These are phyloP conservation scores for Zapus hudsonius DNA, from an alignment of 2,113 vertebrate genomes.

Conservation along the genomic window DNA sequence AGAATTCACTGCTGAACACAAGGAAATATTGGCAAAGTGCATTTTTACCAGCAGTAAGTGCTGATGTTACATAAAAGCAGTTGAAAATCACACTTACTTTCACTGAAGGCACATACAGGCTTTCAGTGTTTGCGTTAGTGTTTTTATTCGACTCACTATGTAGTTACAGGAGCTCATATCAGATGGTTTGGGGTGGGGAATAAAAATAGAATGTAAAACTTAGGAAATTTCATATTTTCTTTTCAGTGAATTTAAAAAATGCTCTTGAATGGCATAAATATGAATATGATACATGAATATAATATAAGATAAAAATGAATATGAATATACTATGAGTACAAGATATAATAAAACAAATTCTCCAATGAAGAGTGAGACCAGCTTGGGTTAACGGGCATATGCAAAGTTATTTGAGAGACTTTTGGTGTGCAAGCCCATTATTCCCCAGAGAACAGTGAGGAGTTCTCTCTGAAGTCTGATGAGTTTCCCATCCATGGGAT, in stretches of 20 bases:
- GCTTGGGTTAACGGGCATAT: too few relatives aligned
- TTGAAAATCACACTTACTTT: neutral
- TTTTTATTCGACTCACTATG: neutral
- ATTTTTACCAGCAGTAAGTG: constrained; percentile 2
- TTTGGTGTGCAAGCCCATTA: too few relatives aligned
- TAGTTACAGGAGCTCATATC: neutral
- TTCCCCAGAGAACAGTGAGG: too few relatives aligned
- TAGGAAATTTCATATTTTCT: constrained; percentile 4
- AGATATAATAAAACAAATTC: too few relatives aligned
- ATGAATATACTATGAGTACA: too few relatives aligned
- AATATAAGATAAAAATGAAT: neutral
- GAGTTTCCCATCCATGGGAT: too few relatives aligned
- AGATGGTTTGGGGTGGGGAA: neutral
- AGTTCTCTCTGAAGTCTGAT: too few relatives aligned
- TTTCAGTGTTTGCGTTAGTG: neutral
- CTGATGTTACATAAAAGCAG: neutral
- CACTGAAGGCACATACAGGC: neutral
- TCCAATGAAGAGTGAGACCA: too few relatives aligned
- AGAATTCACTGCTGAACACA: neutral
- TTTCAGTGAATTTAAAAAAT: neutral
- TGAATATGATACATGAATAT: neutral
- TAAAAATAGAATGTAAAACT: neutral
- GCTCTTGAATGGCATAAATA: neutral
- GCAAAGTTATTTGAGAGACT: too few relatives aligned
- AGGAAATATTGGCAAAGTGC: neutral